Evolutionary conservation across 2,888 invertebrate species (phyloP).

Genomic region (Aphodius sticticus): DNA sequence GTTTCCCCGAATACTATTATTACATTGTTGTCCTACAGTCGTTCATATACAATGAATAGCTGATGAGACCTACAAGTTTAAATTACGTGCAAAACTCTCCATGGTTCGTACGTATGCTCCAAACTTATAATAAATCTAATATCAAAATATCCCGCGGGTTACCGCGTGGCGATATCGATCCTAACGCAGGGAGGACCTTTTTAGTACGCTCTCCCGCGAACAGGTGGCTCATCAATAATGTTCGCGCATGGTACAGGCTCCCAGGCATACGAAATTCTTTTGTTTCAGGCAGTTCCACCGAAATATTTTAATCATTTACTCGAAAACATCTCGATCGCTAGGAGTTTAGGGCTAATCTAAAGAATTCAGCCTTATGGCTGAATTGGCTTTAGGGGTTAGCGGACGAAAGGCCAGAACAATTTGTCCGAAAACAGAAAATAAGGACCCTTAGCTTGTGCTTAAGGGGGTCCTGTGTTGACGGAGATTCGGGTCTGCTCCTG

Average conservation of each 20-base stretch:
- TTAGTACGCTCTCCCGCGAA: constrained; percentile 32
- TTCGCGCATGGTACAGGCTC: constrained; percentile 14
- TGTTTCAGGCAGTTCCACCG: constrained; percentile 19
- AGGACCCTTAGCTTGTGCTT: constrained; percentile 14
- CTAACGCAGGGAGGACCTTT: constrained; percentile 29
- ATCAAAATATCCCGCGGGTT: constrained; percentile 29
- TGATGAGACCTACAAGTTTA: neutral
- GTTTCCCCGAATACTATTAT: no score
- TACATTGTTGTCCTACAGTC: no score
- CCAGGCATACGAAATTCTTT: constrained; percentile 31
- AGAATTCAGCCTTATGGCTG: neutral
- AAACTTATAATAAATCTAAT: constrained; percentile 30
- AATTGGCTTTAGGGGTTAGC: neutral
- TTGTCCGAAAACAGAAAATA: constrained; percentile 18
- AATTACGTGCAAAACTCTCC: neutral
- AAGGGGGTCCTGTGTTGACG: constrained; percentile 9
- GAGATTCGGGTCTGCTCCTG: constrained; percentile 25
- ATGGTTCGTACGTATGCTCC: neutral
- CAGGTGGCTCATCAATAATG: constrained; percentile 39
- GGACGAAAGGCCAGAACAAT: constrained; percentile 23
- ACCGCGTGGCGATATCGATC: constrained; percentile 31
- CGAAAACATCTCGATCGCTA: neutral
- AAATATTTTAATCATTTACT: constrained; percentile 18
- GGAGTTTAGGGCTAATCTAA: neutral
- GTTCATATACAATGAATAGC: no score